Conservation (phyloP, 2,888 invertebrate species). For the Polydrusus tereticollis region DNA sequence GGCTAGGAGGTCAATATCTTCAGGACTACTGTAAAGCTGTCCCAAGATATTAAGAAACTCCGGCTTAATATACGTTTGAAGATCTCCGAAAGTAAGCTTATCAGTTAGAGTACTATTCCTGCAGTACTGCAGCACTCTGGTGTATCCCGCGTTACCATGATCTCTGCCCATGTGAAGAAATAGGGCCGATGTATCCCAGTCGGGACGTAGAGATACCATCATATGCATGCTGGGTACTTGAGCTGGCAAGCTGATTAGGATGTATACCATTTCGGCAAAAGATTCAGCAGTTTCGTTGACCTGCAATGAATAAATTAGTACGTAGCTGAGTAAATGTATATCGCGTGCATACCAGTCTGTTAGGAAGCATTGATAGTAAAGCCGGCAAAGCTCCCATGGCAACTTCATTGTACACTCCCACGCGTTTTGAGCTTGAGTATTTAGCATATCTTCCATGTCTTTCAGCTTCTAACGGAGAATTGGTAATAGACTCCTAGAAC, state of each 20-base stretch:
- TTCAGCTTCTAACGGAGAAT: constrained; percentile 73
- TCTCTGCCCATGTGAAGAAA: constrained; percentile 79
- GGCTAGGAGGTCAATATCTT: constrained; percentile 87
- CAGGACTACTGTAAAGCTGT: constrained; percentile 75
- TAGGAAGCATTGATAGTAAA: constrained; percentile 82
- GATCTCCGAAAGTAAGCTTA: constrained; percentile 66
- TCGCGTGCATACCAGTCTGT: constrained; percentile 72
- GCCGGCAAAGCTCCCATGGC: constrained; percentile 81
- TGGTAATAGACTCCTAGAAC: constrained; percentile 73
- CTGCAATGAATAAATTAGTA: constrained; percentile 62
- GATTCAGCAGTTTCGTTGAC: constrained; percentile 70
- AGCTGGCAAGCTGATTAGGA: constrained; percentile 76
- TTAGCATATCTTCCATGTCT: constrained; percentile 81
- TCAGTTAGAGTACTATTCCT: constrained; percentile 62
- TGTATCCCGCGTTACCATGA: constrained; percentile 84
- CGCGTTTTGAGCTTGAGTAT: constrained; percentile 85
- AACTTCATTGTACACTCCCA: constrained; percentile 84
- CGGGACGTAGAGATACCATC: constrained; percentile 62
- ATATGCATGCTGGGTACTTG: constrained; percentile 73
- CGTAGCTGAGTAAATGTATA: not conserved
- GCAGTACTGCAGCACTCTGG: constrained; percentile 77
- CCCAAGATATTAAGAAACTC: constrained; percentile 75
- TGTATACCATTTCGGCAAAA: constrained; percentile 70
- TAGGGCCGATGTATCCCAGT: constrained; percentile 68
- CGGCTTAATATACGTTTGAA: constrained; percentile 70